Evolutionary conservation across 2,797 vertebrate genomes (phyloP), one percentile per base, ranked within the genome.

Genomic region (Knipowitschia caucasica): DNA sequence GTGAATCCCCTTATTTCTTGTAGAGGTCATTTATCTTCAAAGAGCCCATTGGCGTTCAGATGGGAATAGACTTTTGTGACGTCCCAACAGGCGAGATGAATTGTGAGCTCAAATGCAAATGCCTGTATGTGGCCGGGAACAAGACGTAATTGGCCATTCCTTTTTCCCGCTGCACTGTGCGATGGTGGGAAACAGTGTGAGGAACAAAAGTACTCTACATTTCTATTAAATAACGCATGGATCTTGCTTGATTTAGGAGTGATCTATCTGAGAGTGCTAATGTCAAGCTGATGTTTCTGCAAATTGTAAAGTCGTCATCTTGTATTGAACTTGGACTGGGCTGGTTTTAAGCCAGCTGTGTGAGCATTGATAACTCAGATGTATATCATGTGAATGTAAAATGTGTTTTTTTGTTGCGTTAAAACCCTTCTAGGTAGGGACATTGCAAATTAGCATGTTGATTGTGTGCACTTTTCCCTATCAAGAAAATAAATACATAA

Each of bases 191-290:
- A 58, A 56, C 35, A 24, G 58, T 27, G 64, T 71, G 77, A 78
- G 83, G 76, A 79, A 77, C 55, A 73, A 60, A 43, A 69, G 74
- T 80, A n/a, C n/a, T n/a, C n/a, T n/a, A n/a, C n/a, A n/a, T n/a
- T n/a, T n/a, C n/a, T n/a, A n/a, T n/a, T n/a, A n/a, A n/a, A n/a
- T n/a, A n/a, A n/a, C n/a, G n/a, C n/a, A n/a, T n/a, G n/a, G n/a
- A n/a, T n/a, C n/a, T n/a, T 53, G 20, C 66, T 60, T 56, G 50
- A 69, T 71, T 62, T 47, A 11, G 42, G 38, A 72, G 69, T 50
- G 0, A 42, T 61, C 1, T 4, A 2, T 49, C 20, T 24, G 2
- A 5, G 4, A 2, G 12, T 23, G 2, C 5, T 11, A 23, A 24
- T 23, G 36, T 10, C 17, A 18, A 36, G 35, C n/a, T 7, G 3